Conservation (phyloP, 2,888 invertebrate genomes). For the Teleiodes luculella region DNA sequence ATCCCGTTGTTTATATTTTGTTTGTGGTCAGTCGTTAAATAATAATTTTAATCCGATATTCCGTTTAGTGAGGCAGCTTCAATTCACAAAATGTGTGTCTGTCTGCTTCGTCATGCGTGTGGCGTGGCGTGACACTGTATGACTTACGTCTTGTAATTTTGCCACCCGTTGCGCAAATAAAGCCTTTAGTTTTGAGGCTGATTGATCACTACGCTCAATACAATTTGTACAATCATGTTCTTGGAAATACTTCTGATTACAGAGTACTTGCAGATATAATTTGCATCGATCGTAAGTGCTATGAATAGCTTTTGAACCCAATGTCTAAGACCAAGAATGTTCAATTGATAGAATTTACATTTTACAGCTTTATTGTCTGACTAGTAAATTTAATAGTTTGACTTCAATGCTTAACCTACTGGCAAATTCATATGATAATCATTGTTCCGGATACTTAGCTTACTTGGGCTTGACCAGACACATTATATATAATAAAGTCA, state of each 20-base stretch:
- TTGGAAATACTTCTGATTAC: slow-evolving; percentile 12
- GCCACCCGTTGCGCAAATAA: slow-evolving; percentile 21
- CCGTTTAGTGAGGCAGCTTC: neutral
- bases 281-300: slow-evolving; percentile 10
- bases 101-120: slow-evolving; percentile 12
- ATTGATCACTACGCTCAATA: slow-evolving; percentile 16
- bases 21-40: slow-evolving; percentile 31
- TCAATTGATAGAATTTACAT: neutral
- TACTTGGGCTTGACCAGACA: too few relatives aligned
- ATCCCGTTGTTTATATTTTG: slow-evolving; percentile 41
- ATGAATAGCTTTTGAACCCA: slow-evolving; percentile 3
- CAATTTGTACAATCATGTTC: slow-evolving; percentile 17
- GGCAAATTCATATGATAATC: neutral
- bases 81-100: slow-evolving; percentile 7
- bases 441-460: neutral
- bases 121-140: slow-evolving; percentile 5
- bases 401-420: neutral
- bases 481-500: too few relatives aligned
- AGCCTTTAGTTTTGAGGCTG: slow-evolving; percentile 16
- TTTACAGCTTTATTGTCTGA: neutral
- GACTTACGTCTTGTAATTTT: slow-evolving; percentile 16
- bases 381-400: slow-evolving; percentile 5
- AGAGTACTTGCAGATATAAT: slow-evolving; percentile 11
- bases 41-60: slow-evolving; percentile 10
- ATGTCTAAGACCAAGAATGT: neutral